Percentiles rank a stretch among this genome's conserved stretches.
Conservation (phyloP, 1,140 invertebrate genomes). For the Mactra quadrangularis region DNA sequence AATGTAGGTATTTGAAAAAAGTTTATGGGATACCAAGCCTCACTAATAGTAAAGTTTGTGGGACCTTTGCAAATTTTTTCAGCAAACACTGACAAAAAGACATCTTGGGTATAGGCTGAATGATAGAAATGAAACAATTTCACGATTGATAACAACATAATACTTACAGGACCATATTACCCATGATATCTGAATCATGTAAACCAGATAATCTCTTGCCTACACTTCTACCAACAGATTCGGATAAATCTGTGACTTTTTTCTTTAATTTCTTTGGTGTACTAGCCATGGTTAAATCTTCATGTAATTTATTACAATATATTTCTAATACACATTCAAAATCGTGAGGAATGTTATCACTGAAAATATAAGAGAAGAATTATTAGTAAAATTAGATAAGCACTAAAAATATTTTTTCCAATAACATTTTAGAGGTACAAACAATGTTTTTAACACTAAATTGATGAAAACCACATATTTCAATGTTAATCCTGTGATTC, state of each 20-base stretch:
- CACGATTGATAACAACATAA: background rate
- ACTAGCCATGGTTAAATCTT: slow-evolving; percentile 89
- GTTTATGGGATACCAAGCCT: too few relatives aligned
- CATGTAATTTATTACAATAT: slow-evolving; percentile 88
- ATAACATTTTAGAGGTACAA: too few relatives aligned
- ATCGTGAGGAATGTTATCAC: slow-evolving; percentile 87
- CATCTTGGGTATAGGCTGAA: too few relatives aligned
- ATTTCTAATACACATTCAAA: slow-evolving; percentile 89
- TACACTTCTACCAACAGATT: slow-evolving; percentile 88
- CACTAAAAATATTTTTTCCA: too few relatives aligned
- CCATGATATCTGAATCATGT: slow-evolving; percentile 82
- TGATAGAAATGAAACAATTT: too few relatives aligned
- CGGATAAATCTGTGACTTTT: slow-evolving; percentile 87
- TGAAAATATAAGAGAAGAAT: slow-evolving; percentile 79
- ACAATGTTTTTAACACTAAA: too few relatives aligned
- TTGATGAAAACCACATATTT: too few relatives aligned
- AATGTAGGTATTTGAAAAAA: too few relatives aligned
- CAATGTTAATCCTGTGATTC: too few relatives aligned
- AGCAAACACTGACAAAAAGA: too few relatives aligned
- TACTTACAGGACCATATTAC: slow-evolving; percentile 82
- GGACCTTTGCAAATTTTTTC: too few relatives aligned
- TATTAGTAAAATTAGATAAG: background rate
- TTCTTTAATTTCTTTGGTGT: slow-evolving; percentile 88
- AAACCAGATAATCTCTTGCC: slow-evolving; percentile 85
- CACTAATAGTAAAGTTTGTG: too few relatives aligned